Evolutionary conservation across 2,888 invertebrate species (phyloP), one percentile per base, ranked within the genome.

Genomic region (Sialis lutaria): DNA sequence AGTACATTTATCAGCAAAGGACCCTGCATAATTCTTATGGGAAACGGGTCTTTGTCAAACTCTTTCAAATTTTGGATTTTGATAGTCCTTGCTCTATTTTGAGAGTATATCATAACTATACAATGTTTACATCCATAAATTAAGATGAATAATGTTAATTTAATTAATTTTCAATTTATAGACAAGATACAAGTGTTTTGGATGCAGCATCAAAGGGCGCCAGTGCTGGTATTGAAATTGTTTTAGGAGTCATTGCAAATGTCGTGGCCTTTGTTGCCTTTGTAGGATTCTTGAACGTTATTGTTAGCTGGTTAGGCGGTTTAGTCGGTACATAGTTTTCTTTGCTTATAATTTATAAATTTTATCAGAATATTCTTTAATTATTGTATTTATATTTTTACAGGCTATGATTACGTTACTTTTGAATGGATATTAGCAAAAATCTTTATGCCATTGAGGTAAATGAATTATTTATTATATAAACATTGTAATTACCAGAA

Each of bases 161-260:
- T n/a, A n/a, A 34, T 34, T 34, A 33, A 9, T 42, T 5, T 42
- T 42, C 5, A 33, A 6, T 42, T 62, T 64, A 39, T 62, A 92
- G 91, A 44, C 69, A 82, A 54, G 89, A 90, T 59, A 73, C 78
- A 2, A 92, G 91, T 46, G 72, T 87, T 0, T 65, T 97, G 31
- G 93, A 96, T 55, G 96, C 96, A 0, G 93, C 92, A 0, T 80
- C 86, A 1, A 82, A 85, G 56, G 97, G 97, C 0, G 93, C 92
- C 0, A 70, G 77, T 7, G 76, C 79, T 56, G 91, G 87, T 1
- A 79, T 90, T 4, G 70, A 78, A 0, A 70, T 97, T 3, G 77
- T 95, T 7, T 69, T 87, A 6, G 89, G 89, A 53, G 91, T 97
- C 50, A 75, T 86, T 5, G 90, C 93, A 6, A 95, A 93, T 57